Percentiles rank a stretch among this genome's conserved stretches.
Conservation (phyloP, 2,113 vertebrate species). For the Oriolus oriolus region DNA sequence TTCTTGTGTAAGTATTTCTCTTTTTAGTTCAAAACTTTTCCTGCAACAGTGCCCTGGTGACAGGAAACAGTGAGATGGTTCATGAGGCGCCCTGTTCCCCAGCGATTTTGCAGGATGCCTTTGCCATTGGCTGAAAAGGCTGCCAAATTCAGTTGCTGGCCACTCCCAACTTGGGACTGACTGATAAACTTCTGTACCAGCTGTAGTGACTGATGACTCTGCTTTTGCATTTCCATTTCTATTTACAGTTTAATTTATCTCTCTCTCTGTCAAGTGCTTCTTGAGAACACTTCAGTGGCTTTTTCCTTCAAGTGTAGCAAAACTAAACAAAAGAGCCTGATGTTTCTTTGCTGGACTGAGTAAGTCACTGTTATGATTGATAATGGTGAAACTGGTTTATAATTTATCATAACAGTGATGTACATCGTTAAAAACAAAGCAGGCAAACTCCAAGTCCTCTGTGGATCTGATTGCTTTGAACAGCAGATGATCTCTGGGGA, state of each 20-base stretch:
- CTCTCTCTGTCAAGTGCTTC: background rate
- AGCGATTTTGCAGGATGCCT: fast-evolving
- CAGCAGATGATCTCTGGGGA: background rate
- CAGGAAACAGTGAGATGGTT: background rate
- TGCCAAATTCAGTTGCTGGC: background rate
- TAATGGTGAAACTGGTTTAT: constrained; percentile 31
- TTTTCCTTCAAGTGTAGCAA: constrained; percentile 52
- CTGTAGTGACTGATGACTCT: background rate
- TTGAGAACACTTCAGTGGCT: constrained; percentile 44
- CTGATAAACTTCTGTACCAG: background rate
- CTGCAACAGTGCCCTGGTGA: background rate
- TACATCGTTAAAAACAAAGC: constrained; percentile 1
- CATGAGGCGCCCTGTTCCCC: fast-evolving
- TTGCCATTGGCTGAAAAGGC: background rate
- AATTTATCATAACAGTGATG: constrained; percentile 2
- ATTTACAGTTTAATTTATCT: constrained; percentile 52
- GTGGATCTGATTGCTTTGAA: background rate
- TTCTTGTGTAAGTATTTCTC: background rate
- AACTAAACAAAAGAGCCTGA: constrained; percentile 40
- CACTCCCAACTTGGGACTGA: background rate
- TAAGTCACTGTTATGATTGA: constrained; percentile 34
- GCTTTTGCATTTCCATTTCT: constrained; percentile 21
- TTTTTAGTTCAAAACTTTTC: background rate
- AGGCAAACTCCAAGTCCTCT: background rate
- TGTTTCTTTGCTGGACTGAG: constrained; percentile 22